A percentile compares a stretch with the other conserved stretches of the same genome.
Evolutionary conservation across 1,140 invertebrate genomes (phyloP).

Genomic region (Linepithema humile): DNA sequence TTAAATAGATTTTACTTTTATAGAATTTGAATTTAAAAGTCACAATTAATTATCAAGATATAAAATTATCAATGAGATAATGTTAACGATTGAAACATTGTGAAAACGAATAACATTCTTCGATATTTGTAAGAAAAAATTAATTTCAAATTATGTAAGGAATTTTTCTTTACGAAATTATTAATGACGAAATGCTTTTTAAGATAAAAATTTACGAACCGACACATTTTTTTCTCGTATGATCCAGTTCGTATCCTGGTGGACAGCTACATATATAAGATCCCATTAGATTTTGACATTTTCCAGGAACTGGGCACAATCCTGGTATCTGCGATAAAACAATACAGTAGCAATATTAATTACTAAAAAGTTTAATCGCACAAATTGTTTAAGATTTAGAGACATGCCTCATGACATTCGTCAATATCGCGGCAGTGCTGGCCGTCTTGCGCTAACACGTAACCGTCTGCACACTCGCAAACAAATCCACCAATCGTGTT

Average conservation of each 20-base stretch:
- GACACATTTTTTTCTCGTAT: conserved; percentile 86
- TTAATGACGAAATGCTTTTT: too few relatives aligned
- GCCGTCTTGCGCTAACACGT: conserved; percentile 88
- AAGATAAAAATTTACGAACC: conserved; percentile 66
- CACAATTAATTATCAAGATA: too few relatives aligned
- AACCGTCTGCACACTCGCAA: conserved; percentile 93
- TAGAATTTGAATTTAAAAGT: too few relatives aligned
- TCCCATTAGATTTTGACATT: conserved; percentile 90
- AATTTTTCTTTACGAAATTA: too few relatives aligned
- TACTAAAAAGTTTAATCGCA: background rate
- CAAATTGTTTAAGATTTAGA: background rate
- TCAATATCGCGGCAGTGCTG: conserved; percentile 90
- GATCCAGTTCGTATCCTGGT: conserved; percentile 87
- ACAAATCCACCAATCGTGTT: conserved; percentile 93
- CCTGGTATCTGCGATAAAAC: conserved; percentile 83
- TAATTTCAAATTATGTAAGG: too few relatives aligned
- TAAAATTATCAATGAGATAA: too few relatives aligned
- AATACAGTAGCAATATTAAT: background rate
- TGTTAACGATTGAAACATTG: too few relatives aligned
- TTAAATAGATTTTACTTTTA: too few relatives aligned
- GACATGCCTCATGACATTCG: conserved; percentile 87
- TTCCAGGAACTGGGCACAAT: conserved; percentile 87
- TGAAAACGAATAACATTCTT: too few relatives aligned
- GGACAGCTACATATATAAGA: conserved; percentile 89
- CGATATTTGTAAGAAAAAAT: too few relatives aligned